phyloP scores from a whole-genome alignment of 2,113 vertebrate species.

The Atlantisia rogersi region DNA sequence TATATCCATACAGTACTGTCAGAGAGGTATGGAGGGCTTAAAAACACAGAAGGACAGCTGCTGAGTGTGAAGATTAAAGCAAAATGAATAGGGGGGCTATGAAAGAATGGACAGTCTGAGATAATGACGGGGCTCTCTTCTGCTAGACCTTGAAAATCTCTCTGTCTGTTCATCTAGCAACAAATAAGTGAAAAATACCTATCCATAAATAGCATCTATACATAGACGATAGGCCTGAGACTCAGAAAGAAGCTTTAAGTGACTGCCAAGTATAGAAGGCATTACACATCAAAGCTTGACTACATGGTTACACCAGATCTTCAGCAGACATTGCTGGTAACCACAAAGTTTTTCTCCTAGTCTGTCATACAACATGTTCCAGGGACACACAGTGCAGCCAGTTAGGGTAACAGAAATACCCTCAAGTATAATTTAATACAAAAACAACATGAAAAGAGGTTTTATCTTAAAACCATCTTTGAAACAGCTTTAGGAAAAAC shows the following conservation, averaged over 20 bases:
- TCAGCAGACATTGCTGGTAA: not conserved
- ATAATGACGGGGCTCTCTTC: not conserved
- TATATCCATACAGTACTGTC: not conserved
- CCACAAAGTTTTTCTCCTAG: not conserved
- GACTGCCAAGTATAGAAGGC: conserved; percentile 33
- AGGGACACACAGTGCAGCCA: not conserved
- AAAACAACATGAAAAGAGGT: not conserved
- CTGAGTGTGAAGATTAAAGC: not conserved
- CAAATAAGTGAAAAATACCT: conserved; percentile 13
- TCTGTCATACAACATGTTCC: conserved; percentile 1
- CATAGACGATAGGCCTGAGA: not conserved
- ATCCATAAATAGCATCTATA: not conserved
- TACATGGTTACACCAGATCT: not conserved
- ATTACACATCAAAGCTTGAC: conserved; percentile 35
- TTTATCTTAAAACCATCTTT: conserved; percentile 19
- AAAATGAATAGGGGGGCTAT: not conserved
- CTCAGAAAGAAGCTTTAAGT: conserved; percentile 19
- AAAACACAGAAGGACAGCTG: not conserved
- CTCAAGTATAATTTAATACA: conserved; percentile 1
- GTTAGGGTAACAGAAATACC: not conserved
- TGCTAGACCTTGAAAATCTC: not conserved
- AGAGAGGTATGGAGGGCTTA: not conserved
- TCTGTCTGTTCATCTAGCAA: not conserved
- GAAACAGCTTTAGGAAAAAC: not conserved
- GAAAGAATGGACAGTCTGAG: not conserved